Evolutionary conservation across 2,113 vertebrate genomes (phyloP), one percentile per base, ranked within the genome.

Genomic region (Gopherus flavomarginatus): DNA sequence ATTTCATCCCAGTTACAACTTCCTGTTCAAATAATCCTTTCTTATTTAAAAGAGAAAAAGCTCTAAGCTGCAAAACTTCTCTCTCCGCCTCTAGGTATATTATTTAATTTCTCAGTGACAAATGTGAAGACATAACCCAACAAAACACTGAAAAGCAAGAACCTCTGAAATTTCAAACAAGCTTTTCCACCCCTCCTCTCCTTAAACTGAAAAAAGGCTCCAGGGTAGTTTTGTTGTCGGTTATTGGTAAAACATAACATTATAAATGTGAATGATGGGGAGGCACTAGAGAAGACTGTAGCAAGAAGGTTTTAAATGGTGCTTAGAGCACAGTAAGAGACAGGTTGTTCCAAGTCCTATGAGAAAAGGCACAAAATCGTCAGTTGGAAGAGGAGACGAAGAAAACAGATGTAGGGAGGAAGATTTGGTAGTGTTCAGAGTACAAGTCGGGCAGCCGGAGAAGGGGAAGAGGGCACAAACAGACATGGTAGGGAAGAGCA

Each of bases 51-150:
- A 0, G 94, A 82, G 85, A 83, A 49, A 79, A 65, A 14, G 79
- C 38, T 26, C 42, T n/a, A 90, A 31, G 35, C 87, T 83, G 84
- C 89, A 84, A 53, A 97, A 95, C 53, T 35, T 59, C 44, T 81
- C 78, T 6, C 44, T 83, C 77, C 80, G 56, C 92, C 86, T 87
- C 83, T 89, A 93, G 93, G 81, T 94, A 80, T 75, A 87, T 62
- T 62, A 79, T 95, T 95, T 96, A 80, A 94, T 95, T 96, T 93
- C 88, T 94, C 81, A 26, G 19, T 92, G 90, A 96, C 81, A 96
- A 96, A 95, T 94, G 94, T 95, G 52, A 77, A 95, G 59, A 88
- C 38, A 87, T 95, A 72, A 38, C 22, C n/a, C n/a, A 78, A 59
- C 24, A 54, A 83, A 83, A 17, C 17, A 6, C 27, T n/a, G 38